Evolutionary conservation across 2,113 vertebrate genomes (phyloP).

Genomic region (Perccottus glenii): DNA sequence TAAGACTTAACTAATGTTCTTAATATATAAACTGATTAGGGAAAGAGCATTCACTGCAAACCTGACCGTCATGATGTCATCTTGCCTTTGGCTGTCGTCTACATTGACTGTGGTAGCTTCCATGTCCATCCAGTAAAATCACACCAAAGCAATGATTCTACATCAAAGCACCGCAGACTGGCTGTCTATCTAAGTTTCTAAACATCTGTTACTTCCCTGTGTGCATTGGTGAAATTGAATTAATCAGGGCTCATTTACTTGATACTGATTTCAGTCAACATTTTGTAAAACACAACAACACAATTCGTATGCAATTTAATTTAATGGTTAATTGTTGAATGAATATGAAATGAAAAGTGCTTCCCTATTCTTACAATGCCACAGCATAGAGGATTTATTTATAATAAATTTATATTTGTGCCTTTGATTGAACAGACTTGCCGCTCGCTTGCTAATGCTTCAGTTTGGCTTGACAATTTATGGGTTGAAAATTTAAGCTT

Average conservation of each 20-base stretch:
- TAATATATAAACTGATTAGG: neutral
- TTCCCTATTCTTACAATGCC: neutral
- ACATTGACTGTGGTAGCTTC: neutral
- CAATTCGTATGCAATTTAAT: no score
- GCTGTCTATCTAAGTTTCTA: neutral
- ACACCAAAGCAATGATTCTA: slow-evolving; percentile 43
- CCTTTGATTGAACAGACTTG: slow-evolving; percentile 13
- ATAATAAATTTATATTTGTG: slow-evolving; percentile 5
- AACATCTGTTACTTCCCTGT: slow-evolving; percentile 35
- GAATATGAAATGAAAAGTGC: no score
- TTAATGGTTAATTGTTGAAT: no score
- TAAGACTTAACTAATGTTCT: slow-evolving; percentile 53
- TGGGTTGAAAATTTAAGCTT: slow-evolving; percentile 10
- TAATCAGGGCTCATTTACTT: neutral
- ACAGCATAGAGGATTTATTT: neutral
- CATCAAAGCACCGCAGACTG: slow-evolving; percentile 30
- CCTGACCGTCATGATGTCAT: neutral
- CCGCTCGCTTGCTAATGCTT: neutral
- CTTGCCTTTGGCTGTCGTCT: slow-evolving; percentile 7
- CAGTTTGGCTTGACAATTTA: neutral
- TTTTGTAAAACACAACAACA: neutral
- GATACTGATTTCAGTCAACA: neutral
- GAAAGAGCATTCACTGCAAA: neutral
- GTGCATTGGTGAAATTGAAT: neutral
- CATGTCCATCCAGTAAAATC: slow-evolving; percentile 36